Conservation (phyloP, 2,113 vertebrate genomes). For the Scalopus aquaticus region DNA sequence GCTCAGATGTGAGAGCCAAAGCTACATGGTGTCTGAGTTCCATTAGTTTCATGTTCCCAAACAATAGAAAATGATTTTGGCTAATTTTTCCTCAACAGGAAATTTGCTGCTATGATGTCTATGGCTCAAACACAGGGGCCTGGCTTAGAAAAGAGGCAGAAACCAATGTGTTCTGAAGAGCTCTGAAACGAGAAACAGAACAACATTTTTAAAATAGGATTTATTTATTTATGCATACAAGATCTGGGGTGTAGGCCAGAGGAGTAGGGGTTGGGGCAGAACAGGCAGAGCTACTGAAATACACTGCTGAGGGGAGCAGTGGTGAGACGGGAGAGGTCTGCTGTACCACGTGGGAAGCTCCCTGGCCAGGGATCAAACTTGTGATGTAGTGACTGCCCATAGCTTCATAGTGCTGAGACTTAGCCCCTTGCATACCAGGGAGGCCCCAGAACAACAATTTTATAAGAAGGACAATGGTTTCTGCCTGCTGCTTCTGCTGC, state of each 20-base stretch:
- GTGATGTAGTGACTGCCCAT: too few relatives aligned
- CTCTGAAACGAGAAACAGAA: background rate
- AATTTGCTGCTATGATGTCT: background rate
- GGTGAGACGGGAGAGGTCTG: too few relatives aligned
- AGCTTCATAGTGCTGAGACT: too few relatives aligned
- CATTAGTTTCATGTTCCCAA: background rate
- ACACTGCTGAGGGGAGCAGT: too few relatives aligned
- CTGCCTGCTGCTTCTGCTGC: background rate
- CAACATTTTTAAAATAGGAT: too few relatives aligned
- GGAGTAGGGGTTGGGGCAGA: too few relatives aligned
- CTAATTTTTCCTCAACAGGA: background rate
- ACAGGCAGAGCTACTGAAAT: too few relatives aligned
- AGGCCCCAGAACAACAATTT: background rate
- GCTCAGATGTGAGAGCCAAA: conserved; percentile 2
- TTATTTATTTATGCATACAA: too few relatives aligned
- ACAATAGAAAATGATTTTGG: background rate
- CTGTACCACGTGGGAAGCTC: too few relatives aligned
- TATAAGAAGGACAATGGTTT: background rate
- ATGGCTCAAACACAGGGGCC: background rate
- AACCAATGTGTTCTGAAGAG: background rate
- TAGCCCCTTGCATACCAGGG: too few relatives aligned
- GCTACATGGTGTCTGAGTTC: background rate
- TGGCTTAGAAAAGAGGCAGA: conserved; percentile 1
- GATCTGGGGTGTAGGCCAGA: too few relatives aligned
- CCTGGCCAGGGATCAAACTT: too few relatives aligned